Conservation (phyloP, 2,797 vertebrate genomes). For the Sebastolobus altivelis region DNA sequence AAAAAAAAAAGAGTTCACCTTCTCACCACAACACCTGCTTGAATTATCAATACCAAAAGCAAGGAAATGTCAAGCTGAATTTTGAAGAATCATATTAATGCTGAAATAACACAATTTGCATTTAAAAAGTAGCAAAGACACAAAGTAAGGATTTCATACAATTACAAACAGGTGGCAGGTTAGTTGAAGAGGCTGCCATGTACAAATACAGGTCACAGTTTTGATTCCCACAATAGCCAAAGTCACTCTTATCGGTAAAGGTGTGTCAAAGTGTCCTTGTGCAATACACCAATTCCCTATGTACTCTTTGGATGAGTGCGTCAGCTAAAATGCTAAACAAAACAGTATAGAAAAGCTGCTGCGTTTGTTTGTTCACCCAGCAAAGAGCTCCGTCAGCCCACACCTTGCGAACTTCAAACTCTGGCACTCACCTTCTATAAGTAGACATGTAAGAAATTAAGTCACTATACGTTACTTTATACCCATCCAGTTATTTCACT, state of each 20-base stretch:
- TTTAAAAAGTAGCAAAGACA: background rate
- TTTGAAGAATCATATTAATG: background rate
- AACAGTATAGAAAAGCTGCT: background rate
- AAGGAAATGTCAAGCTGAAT: background rate
- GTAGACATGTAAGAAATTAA: slow-evolving; percentile 8
- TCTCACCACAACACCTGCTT: background rate
- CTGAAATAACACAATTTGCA: background rate
- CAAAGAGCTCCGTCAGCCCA: slow-evolving; percentile 12
- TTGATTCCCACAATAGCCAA: background rate
- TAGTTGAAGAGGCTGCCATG: background rate
- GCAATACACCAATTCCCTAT: fast-evolving
- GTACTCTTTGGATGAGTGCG: background rate
- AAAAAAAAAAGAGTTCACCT: no score
- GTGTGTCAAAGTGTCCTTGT: slow-evolving; percentile 1
- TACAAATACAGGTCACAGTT: background rate
- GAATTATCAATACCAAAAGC: background rate
- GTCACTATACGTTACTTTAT: background rate
- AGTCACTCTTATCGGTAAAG: background rate
- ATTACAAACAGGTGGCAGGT: background rate
- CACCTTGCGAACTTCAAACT: background rate
- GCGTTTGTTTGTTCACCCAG: background rate
- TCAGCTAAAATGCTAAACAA: background rate
- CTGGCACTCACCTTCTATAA: slow-evolving; percentile 17
- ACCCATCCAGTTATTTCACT: background rate
- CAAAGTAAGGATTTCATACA: background rate